Evolutionary conservation across 2,888 invertebrate genomes (phyloP).

Genomic region (Drosophila sordidula): DNA sequence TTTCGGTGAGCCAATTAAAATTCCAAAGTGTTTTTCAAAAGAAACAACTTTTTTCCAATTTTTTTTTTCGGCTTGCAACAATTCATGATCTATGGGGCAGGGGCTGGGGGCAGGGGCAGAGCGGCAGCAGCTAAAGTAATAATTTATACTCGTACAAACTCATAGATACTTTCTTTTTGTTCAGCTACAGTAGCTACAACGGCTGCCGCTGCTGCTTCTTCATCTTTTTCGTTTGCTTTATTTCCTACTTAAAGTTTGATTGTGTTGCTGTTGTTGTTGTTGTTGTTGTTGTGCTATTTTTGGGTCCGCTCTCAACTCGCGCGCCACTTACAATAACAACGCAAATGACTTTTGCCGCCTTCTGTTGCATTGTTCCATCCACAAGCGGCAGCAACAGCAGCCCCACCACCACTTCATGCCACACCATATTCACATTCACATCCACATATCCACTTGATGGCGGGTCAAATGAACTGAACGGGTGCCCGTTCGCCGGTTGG

Average conservation of each 20-base stretch:
- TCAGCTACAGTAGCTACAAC: slow-evolving; percentile 4
- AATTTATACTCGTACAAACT: slow-evolving; percentile 63
- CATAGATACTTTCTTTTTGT: slow-evolving; percentile 62
- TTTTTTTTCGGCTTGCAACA: slow-evolving; percentile 23
- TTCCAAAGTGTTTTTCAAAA: slow-evolving; percentile 55
- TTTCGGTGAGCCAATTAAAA: slow-evolving; percentile 65
- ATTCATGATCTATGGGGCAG: slow-evolving; percentile 33
- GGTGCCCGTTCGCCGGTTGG: slow-evolving; percentile 16
- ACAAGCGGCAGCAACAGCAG: slow-evolving; percentile 13
- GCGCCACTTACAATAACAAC: slow-evolving; percentile 47
- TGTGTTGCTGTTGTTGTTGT: slow-evolving; percentile 32
- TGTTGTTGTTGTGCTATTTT: slow-evolving; percentile 66
- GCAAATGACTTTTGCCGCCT: slow-evolving; percentile 45
- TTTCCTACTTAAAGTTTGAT: slow-evolving; percentile 71
- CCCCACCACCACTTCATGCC: neutral
- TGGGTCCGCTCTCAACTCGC: slow-evolving; percentile 49
- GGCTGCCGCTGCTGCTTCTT: slow-evolving; percentile 10
- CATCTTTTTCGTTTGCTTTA: slow-evolving; percentile 46
- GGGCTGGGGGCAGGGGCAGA: too few species aligned
- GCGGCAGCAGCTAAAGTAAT: slow-evolving; percentile 40
- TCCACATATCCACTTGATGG: slow-evolving; percentile 60
- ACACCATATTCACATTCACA: neutral
- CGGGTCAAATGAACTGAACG: slow-evolving; percentile 76
- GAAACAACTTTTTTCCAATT: slow-evolving; percentile 4
- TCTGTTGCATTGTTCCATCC: slow-evolving; percentile 49